phyloP scores from a whole-genome alignment of 2,797 vertebrate genomes.

The Anguilla anguilla region DNA sequence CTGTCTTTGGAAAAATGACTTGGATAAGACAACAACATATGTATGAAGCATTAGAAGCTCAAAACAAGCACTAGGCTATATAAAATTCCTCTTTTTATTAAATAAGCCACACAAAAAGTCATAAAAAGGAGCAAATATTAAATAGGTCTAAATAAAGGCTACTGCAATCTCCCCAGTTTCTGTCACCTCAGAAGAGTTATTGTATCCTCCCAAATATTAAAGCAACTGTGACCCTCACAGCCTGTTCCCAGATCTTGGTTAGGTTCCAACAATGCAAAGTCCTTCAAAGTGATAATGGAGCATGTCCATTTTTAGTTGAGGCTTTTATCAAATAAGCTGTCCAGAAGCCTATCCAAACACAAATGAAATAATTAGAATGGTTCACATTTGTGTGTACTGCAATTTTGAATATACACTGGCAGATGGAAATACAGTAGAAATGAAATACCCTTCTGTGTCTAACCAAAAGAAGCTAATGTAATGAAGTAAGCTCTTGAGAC shows the following conservation, averaged over 20 bases:
- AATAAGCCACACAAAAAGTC: too few relatives aligned
- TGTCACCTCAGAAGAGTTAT: neutral
- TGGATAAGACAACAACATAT: neutral
- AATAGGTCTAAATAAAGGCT: neutral
- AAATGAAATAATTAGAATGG: neutral
- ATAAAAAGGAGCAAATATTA: too few relatives aligned
- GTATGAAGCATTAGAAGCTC: neutral
- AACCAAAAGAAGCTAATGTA: neutral
- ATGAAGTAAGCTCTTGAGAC: neutral
- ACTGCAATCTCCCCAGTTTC: neutral
- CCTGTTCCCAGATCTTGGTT: slow-evolving; percentile 13
- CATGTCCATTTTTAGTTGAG: slow-evolving; percentile 7
- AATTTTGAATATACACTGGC: neutral
- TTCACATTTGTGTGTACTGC: neutral
- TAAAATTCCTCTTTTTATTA: too few relatives aligned
- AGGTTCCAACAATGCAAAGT: slow-evolving; percentile 4
- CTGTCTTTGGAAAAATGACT: neutral
- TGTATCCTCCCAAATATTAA: neutral
- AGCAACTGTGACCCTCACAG: slow-evolving; percentile 3
- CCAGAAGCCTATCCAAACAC: neutral
- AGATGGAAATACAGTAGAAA: neutral
- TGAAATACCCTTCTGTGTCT: neutral
- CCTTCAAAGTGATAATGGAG: slow-evolving; percentile 12
- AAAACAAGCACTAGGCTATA: neutral
- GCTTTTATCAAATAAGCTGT: neutral